A percentile compares a stretch with the other conserved stretches of the same genome.
Conservation (phyloP, 2,797 vertebrate species). For the Labeo calbasu region DNA sequence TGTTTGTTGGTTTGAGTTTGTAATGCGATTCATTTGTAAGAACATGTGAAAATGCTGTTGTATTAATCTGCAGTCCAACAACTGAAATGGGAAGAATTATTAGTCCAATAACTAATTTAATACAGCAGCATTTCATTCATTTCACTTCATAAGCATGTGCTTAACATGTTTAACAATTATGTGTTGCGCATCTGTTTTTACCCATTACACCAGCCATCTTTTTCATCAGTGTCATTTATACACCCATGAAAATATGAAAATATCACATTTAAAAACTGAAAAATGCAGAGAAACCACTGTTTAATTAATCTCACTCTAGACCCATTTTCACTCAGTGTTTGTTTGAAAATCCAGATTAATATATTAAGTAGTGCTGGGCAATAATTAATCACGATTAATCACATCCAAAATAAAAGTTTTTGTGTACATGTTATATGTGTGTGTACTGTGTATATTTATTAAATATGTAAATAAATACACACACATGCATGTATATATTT, state of each 20-base stretch:
- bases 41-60: conserved; percentile 70
- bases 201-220: neutral
- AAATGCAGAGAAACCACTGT: neutral
- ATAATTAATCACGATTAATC: no score
- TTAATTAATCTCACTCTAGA: neutral
- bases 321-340: neutral
- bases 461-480: no score
- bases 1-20: conserved; percentile 57
- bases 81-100: neutral
- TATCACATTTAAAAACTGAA: neutral
- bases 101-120: neutral
- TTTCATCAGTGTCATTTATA: neutral
- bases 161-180: conserved; percentile 13
- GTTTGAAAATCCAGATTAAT: neutral
- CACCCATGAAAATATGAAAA: neutral
- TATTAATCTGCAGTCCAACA: conserved; percentile 57
- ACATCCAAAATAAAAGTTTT: no score
- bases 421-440: no score
- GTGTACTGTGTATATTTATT: no score
- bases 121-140: conserved; percentile 16
- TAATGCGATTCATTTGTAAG: conserved; percentile 50
- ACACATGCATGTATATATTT: no score
- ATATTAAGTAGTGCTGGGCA: no score
- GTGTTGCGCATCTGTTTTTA: conserved; percentile 10
- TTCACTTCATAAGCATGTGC: conserved; percentile 20